Conservation (phyloP, 2,797 vertebrate genomes). For the Natrix natrix region DNA sequence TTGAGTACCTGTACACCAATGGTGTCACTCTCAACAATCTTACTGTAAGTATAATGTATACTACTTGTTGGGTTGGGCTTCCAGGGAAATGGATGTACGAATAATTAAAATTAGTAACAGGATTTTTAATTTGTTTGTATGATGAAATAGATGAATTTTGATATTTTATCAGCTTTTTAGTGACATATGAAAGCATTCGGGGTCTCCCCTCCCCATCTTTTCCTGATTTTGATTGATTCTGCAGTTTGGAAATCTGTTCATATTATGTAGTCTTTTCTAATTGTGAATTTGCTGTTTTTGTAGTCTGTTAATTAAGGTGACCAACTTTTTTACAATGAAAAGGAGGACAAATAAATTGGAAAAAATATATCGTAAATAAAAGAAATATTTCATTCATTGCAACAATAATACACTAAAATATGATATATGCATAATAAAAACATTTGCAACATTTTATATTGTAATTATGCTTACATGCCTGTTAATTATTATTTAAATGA, state of each 20-base stretch:
- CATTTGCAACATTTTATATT: too few species aligned
- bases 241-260: background rate
- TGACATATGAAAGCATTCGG: background rate
- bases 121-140: background rate
- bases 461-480: too few species aligned
- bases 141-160: background rate
- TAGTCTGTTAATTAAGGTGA: too few species aligned
- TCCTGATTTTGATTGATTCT: background rate
- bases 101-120: background rate
- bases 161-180: background rate
- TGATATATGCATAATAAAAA: too few species aligned
- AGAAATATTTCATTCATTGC: too few species aligned
- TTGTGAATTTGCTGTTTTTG: background rate
- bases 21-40: conserved; percentile 59
- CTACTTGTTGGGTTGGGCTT: background rate
- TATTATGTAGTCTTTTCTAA: background rate
- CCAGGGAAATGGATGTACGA: background rate
- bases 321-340: too few species aligned
- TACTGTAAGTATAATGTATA: conserved; percentile 60
- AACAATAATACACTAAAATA: too few species aligned
- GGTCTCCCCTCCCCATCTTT: background rate
- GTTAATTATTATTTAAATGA: too few species aligned
- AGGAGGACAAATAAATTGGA: too few species aligned
- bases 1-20: conserved; percentile 74
- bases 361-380: too few species aligned